Evolutionary conservation across 2,113 vertebrate genomes (phyloP), one percentile per base, ranked within the genome.

Genomic region (Polyodon spathula): DNA sequence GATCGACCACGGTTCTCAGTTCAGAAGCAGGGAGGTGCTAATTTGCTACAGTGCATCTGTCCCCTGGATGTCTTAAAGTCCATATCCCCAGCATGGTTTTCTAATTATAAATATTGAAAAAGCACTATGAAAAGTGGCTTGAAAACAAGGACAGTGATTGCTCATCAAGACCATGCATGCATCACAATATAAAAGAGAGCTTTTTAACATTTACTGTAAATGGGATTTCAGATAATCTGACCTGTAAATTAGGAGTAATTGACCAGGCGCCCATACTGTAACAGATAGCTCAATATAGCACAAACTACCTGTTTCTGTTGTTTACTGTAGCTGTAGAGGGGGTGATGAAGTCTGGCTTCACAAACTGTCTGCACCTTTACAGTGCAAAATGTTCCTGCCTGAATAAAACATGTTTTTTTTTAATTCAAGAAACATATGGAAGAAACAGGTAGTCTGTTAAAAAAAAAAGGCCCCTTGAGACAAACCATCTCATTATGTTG

Each of bases 31-130:
- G n/a, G n/a, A n/a, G n/a, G n/a, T n/a, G n/a, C n/a, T 37, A 63
- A 63, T 63, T 63, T 64, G 56, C 46, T 48, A 54, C 40, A n/a
- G 11, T 64, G 62, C 56, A 42, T 58, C 56, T 53, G 56, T 64
- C 56, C 37, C 44, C 27, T 44, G 48, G 42, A 17, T 53, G 38
- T 54, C 9, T 57, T 38, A 41, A 37, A 46, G 55, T 56, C 42
- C 61, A 46, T 40, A 15, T 12, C 40, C 57, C 50, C 40, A 39
- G 37, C 27, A 54, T n/a, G 40, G 14, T 44, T 40, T 16, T 9
- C 11, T 64, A 59, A 59, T 54, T 51, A 37, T 54, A 15, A 40
- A 37, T 17, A 37, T 44, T 4, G 40, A 64, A 63, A 59, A 54
- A 44, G 41, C 27, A 54, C 44, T 16, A 59, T 41, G n/a, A 12